Evolutionary conservation across 2,113 vertebrate genomes (phyloP).

Genomic region (Protobothrops flavoviridis): DNA sequence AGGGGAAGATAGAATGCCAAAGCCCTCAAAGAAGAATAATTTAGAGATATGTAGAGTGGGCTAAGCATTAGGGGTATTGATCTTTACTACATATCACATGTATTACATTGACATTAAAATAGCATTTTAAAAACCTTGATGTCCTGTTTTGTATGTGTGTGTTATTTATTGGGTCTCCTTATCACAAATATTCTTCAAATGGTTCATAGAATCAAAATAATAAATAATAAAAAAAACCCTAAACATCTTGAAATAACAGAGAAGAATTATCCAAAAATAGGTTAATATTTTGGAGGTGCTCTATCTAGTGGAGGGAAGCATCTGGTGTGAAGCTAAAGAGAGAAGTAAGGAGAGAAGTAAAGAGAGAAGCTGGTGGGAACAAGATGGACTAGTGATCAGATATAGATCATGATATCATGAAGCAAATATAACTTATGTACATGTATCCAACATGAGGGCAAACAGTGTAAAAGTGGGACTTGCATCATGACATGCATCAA

Average conservation of each 20-base stretch:
- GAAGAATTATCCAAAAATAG: not conserved
- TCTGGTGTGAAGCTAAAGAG: not conserved
- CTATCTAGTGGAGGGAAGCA: not conserved
- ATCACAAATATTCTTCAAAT: not conserved
- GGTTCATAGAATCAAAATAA: not conserved
- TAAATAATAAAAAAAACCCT: not conserved
- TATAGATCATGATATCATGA: not conserved
- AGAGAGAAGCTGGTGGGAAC: not conserved
- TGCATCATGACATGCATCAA: not conserved
- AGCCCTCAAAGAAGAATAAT: not conserved
- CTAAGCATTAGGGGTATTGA: not conserved
- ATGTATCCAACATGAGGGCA: not conserved
- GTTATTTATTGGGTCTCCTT: not conserved
- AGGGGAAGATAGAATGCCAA: slow-evolving; percentile 20
- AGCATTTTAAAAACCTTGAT: not conserved
- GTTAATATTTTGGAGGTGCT: not conserved
- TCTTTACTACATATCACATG: not conserved
- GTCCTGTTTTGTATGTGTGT: not conserved
- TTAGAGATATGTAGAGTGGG: not conserved
- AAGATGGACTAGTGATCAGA: not conserved
- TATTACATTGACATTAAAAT: not conserved
- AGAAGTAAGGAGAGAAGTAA: not conserved
- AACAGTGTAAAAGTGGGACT: not conserved
- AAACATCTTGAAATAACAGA: not conserved
- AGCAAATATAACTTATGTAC: not conserved